Conservation (phyloP, 2,888 invertebrate genomes). For the Anthrax anthrax region DNA sequence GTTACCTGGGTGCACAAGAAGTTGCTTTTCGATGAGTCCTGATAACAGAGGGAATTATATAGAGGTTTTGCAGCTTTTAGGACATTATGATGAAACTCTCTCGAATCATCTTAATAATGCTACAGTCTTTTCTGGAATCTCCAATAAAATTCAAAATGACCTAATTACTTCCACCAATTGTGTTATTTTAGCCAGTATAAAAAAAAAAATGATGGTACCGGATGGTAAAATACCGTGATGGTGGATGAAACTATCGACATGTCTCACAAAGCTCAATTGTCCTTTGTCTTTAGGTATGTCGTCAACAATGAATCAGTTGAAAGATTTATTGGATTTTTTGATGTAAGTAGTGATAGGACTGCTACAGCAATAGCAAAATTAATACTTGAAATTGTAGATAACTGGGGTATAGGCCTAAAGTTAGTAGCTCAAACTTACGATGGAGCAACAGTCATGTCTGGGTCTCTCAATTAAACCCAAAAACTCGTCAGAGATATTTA, state of each 20-base stretch:
- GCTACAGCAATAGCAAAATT: slow-evolving; percentile 7
- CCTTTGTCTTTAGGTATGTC: slow-evolving; percentile 20
- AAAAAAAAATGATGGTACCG: slow-evolving; percentile 14
- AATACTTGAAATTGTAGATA: slow-evolving; percentile 2
- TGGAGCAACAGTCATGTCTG: slow-evolving; percentile 12
- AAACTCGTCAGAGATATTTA: slow-evolving; percentile 15
- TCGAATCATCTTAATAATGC: neutral
- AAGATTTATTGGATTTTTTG: slow-evolving; percentile 13
- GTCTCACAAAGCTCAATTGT: slow-evolving; percentile 16
- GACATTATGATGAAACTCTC: neutral
- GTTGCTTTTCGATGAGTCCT: neutral
- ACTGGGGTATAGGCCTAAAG: slow-evolving; percentile 8
- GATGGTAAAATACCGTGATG: slow-evolving; percentile 17
- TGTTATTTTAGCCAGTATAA: slow-evolving; percentile 10
- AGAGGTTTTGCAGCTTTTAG: neutral
- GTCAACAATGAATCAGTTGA: slow-evolving; percentile 6
- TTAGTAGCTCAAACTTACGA: slow-evolving; percentile 16
- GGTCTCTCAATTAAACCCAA: slow-evolving; percentile 19
- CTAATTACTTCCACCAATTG: neutral
- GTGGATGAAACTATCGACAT: slow-evolving; percentile 20
- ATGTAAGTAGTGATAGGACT: slow-evolving; percentile 14
- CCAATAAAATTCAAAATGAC: neutral
- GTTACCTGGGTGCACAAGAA: neutral
- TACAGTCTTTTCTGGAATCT: neutral
- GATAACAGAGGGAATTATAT: neutral